Evolutionary conservation across 2,888 invertebrate species (phyloP), one percentile per base, ranked within the genome.

Genomic region (Notodonta ziczac): DNA sequence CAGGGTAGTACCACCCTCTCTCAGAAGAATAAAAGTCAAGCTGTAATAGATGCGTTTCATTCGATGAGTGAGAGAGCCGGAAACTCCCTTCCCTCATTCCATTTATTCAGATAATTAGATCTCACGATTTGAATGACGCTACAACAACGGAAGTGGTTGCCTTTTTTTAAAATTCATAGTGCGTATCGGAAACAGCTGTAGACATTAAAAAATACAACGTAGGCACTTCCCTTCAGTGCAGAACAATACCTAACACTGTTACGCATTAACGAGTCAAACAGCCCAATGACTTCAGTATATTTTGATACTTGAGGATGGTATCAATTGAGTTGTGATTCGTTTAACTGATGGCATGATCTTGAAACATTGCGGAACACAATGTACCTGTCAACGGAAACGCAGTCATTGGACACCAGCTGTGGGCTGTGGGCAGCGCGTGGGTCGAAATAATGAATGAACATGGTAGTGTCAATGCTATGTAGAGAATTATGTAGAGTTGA

Each of bases 391-490:
- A 65, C 72, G 76, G 75, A 76, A 76, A 71, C 67, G 59, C 52
- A 70, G 66, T 64, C 71, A 73, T 72, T 61, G 65, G 53, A 64
- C 60, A 56, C 59, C 68, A 65, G 65, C 66, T 65, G 76, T 67
- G 60, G 74, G 65, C 64, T 66, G 76, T 72, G 62, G 73, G 74
- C 40, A 56, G 64, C 60, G 58, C 66, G 77, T 72, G 61, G 75
- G 73, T 56, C 13, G 58, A 44, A 32, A 46, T 70, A 62, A 72
- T 73, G 61, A 73, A 67, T 73, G 65, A 64, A 66, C 61, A 64
- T 32, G 24, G 57, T 64, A 73, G 72, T 67, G 69, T 69, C 66
- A 69, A 68, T 67, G 74, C 57, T 64, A 59, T 62, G 44, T 64
- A 55, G 57, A 44, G 24, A 24, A 24, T 24, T 3, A 52, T 24